Base-by-base conservation (phyloP, 2,113 vertebrate genomes). In the Heptranchias perlo region DNA sequence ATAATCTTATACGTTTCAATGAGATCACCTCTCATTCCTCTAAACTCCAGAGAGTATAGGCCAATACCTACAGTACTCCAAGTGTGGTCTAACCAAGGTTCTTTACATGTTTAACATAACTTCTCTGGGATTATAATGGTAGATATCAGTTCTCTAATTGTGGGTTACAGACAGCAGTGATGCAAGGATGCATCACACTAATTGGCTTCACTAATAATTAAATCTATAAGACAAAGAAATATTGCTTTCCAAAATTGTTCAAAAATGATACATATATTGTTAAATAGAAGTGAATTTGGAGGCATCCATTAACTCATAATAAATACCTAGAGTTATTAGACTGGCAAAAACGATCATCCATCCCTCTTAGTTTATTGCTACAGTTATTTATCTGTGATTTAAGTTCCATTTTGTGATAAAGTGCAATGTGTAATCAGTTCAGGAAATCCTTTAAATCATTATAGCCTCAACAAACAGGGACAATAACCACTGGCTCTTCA, bases 121-220 rank as follows among this genome's bases (percentile, higher is more conserved):
- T n/a, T n/a, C n/a, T n/a, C n/a, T n/a, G n/a, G n/a, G n/a, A n/a
- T n/a, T 62, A 93, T 62, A 93, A 62, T 23, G 11, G 44, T 69
- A 47, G 52, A 95, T 73, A 52, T 95, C 62, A 95, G 44, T 69
- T 21, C n/a, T 93, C 58, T 62, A 93, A 64, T 49, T 67, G 94
- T 73, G 65, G 28, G 25, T 95, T 95, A 69, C 44, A 95, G 65
- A 52, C 94, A 95, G 65, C 11, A 95, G 28, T 52, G 44, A 95
- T 95, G 64, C 62, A 67, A 95, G 94, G 65, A 52, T 69, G 73
- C 94, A 95, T 95, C 94, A 67, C 64, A 52, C 44, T 95, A 95
- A 95, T 95, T 95, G 94, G 44, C 44, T 95, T 69, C 62, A 69
- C 94, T 67, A 95, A 95, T 52, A 47, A 69, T 73, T 69, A 64